Evolutionary conservation across 2,113 vertebrate genomes (phyloP).

Genomic region (Callocephalon fimbriatum): DNA sequence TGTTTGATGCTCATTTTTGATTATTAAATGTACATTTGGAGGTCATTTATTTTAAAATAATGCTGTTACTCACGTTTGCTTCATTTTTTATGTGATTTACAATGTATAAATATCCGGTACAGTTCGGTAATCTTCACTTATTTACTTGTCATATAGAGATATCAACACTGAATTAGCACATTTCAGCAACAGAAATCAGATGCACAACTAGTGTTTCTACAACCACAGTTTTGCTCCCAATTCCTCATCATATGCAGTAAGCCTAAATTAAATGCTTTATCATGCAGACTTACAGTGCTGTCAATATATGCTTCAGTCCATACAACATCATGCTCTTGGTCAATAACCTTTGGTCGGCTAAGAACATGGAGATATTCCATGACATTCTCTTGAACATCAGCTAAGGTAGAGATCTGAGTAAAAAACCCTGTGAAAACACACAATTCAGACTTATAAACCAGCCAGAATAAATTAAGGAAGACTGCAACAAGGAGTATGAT

Average conservation of each 20-base stretch:
- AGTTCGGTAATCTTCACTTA: background rate
- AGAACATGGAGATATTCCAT: slow-evolving; percentile 99
- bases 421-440: slow-evolving; percentile 87
- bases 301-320: slow-evolving; percentile 99
- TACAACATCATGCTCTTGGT: slow-evolving; percentile 94
- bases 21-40: background rate
- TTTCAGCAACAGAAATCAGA: background rate
- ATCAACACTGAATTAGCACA: background rate
- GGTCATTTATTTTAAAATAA: background rate
- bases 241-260: background rate
- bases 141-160: background rate
- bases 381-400: slow-evolving; percentile 97
- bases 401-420: slow-evolving; percentile 96
- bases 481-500: background rate
- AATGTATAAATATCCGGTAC: background rate
- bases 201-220: background rate
- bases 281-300: slow-evolving; percentile 90
- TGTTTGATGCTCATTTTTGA: background rate
- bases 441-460: background rate
- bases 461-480: background rate
- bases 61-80: background rate
- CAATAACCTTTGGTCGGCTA: slow-evolving; percentile 97
- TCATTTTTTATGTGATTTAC: background rate
- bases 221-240: background rate
- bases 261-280: background rate